Evolutionary conservation across 2,797 vertebrate species (phyloP), one percentile per base, ranked within the genome.

Genomic region (Danio albolineatus): DNA sequence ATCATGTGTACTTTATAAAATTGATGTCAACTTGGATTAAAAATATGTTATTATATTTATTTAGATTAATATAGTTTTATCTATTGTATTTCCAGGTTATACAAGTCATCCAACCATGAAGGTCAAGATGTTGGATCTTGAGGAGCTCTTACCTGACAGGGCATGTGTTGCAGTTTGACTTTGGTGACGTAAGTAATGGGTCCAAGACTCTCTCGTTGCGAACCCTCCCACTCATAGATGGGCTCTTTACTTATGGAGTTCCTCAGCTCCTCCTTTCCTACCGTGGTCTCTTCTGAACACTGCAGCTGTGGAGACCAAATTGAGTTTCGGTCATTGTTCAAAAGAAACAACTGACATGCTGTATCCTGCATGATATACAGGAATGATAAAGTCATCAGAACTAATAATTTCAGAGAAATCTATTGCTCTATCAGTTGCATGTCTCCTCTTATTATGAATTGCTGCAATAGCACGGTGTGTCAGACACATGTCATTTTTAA

Each of bases 111-210:
- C 7, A 39, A 38, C 7, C 14, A n/a, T 6, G 10, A 48, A 28
- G 3, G 17, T 10, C 3, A 2, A 66, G 43, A 66, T 76, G 48
- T 16, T 51, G 73, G 48, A 61, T 78, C 19, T 49, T 38, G 7
- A 16, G 43, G 39, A 54, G 54, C 43, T 66, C 86, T 7, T 87
- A 99, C 98, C 96, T 97, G 94, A 78, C 94, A 97, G 5, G 98
- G 98, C 81, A 98, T 90, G 78, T 98, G 97, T 88, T 98, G 98
- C 46, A 99, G 91, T 80, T 90, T 93, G 79, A 97, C 97, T 93
- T 95, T 96, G 0, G 96, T 97, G 75, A 96, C 94, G 0, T 94
- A 97, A 79, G 89, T 84, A 88, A 98, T 95, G 0, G 91, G 65
- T 0, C 96, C 95, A 71, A 96, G 87, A 48, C 94, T 95, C 75